Base-by-base conservation (phyloP, 2,888 invertebrate species). In the Diadromus collaris region DNA sequence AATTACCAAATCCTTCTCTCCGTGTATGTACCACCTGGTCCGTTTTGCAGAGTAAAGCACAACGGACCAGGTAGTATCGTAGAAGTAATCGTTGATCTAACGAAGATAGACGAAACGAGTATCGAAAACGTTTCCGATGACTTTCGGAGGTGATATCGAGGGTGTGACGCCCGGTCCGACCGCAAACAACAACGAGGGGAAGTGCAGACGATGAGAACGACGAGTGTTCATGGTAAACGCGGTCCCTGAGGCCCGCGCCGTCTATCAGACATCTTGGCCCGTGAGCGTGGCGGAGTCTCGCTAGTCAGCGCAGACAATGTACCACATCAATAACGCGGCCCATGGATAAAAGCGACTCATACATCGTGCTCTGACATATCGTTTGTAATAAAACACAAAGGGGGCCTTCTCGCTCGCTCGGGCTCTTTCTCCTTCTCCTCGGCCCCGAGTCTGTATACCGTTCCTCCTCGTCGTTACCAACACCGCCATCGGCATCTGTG, bases 381-480 rank as follows among this genome's bases (percentile, higher is more conserved):
- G 89, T 90, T 90, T 90, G 89, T 89, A 90, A 90, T 90, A 89
- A 90, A 90, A 89, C 88, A 90, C 89, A 90, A 90, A 89, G 88
- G 88, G 86, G 86, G 85, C 82, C 63, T 78, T 75, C 74, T 75
- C 68, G 67, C 65, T 74, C 34, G 61, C 67, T 65, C 24, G 32
- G 4, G 38, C 77, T 61, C 44, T 29, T 41, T 70, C 69, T 65
- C 70, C 29, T 48, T 58, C 65, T 44, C 41, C 32, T 16, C 56
- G 27, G 16, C 41, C 13, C 51, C 48, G 32, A 24, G 27, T 41
- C 56, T 51, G 46, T 67, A n/a, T 51, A 44, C 75, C 51, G 70
- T 41, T 60, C 41, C 67, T 64, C 61, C 29, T 27, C 41, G 19
- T 77, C 61, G 65, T 65, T 67, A 29, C 32, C 64, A 41, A 61